Base-by-base conservation (phyloP, 2,888 invertebrate genomes). In the Teinopalpus imperialis region DNA sequence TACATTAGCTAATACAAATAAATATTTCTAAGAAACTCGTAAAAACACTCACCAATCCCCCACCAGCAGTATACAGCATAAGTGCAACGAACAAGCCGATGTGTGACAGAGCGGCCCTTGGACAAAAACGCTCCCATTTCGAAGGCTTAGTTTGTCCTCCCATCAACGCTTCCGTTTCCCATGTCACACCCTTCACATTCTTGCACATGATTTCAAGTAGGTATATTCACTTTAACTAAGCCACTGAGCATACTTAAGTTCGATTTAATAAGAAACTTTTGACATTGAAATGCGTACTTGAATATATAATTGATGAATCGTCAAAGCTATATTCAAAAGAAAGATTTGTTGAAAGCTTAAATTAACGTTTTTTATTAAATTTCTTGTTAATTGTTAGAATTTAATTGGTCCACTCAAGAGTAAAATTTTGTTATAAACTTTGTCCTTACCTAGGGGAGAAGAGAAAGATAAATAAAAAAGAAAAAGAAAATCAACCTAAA, bases 61-160 rank as follows among this genome's bases (percentile, higher is more conserved):
- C 96, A 36, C 93, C 92, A 18, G 92, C 93, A 0, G 95, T 95
- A 66, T 95, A 96, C 46, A 93, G 82, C 90, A 94, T 94, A 42
- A 96, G 88, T 0, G 94, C 92, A 34, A 94, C 89, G 51, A 95
- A 89, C 51, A 96, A 85, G 31, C 94, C 95, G 40, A 94, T 83
- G 61, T 95, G 95, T 45, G 94, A 93, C 36, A 94, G 67, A 7
- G 93, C 91, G 8, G 91, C 90, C 69, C 94, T 92, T 36, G 94
- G 89, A 66, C 92, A 90, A 58, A 92, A 83, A 46, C 87, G 81
- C 48, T 86, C 83, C 91, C 90, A 89, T 73, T 85, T 66, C 1
- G 74, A 67, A 7, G 59, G 57, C 45, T 72, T 71, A 8, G 78
- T 72, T 20, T 79, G 74, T 1, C 71, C 63, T n/a, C 88, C 89